These are phyloP conservation scores for Batillaria attramentaria DNA, from an alignment of 1,140 invertebrate species.

Conservation along the genomic window DNA sequence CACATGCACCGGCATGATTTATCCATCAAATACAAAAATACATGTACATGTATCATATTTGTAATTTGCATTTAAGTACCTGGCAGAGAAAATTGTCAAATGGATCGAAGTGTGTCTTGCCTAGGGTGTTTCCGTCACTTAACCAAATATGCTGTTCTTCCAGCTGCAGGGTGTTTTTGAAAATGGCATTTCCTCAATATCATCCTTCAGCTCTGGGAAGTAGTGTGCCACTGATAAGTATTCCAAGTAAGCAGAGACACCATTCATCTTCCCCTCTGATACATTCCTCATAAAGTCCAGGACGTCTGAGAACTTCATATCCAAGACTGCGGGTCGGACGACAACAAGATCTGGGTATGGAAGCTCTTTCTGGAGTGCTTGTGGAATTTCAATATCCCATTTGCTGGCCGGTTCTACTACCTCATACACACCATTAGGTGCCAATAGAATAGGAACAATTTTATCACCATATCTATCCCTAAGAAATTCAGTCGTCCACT, in stretches of 20 bases:
- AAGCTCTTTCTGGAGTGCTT: slow-evolving; percentile 50
- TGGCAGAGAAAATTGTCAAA: slow-evolving; percentile 69
- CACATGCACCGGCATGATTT: too few species aligned
- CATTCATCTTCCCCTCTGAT: slow-evolving; percentile 44
- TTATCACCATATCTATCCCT: slow-evolving; percentile 52
- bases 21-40: too few species aligned
- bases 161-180: slow-evolving; percentile 49
- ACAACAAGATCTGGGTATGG: slow-evolving; percentile 66
- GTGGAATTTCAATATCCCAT: slow-evolving; percentile 64
- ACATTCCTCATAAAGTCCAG: slow-evolving; percentile 58
- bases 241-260: slow-evolving; percentile 68
- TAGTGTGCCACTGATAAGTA: slow-evolving; percentile 65
- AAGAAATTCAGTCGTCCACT: slow-evolving; percentile 65
- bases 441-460: slow-evolving; percentile 64
- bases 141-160: slow-evolving; percentile 67
- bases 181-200: slow-evolving; percentile 61
- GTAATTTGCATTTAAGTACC: slow-evolving; percentile 50
- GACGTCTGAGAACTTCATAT: slow-evolving; percentile 65
- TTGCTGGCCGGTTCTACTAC: slow-evolving; percentile 59
- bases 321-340: slow-evolving; percentile 61
- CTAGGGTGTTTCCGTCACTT: slow-evolving; percentile 68
- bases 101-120: slow-evolving; percentile 68
- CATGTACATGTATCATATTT: too few species aligned
- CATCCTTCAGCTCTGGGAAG: slow-evolving; percentile 60
- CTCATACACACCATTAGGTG: slow-evolving; percentile 65